phyloP scores from a whole-genome alignment of 2,888 invertebrate species.

The Lasioglossum vierecki region DNA sequence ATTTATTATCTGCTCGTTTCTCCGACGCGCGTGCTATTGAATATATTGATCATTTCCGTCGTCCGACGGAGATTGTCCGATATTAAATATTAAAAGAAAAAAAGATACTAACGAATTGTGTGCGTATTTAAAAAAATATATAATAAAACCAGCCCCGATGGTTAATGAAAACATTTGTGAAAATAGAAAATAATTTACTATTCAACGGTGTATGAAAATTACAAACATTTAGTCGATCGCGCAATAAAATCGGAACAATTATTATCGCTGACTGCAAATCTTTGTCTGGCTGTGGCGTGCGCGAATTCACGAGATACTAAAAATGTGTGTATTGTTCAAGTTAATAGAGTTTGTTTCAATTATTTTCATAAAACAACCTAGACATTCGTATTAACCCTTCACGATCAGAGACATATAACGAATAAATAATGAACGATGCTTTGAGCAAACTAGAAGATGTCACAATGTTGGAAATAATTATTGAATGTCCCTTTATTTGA shows the following conservation, averaged over 20 bases:
- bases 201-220: background rate
- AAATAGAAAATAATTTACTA: background rate
- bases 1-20: slow-evolving; percentile 31
- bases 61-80: too few species aligned
- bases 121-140: background rate
- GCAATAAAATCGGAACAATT: background rate
- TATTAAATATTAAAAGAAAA: background rate
- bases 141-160: background rate
- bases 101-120: background rate
- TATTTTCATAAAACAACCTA: background rate
- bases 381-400: background rate
- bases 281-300: background rate
- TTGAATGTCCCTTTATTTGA: background rate
- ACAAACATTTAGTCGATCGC: background rate
- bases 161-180: background rate
- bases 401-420: background rate
- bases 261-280: background rate
- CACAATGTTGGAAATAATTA: too few species aligned
- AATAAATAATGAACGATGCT: background rate
- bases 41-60: background rate
- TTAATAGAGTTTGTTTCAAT: background rate
- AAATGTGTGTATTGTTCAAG: background rate
- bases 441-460: too few species aligned
- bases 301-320: background rate
- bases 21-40: slow-evolving; percentile 30